Evolutionary conservation across 2,113 vertebrate species (phyloP), one percentile per base, ranked within the genome.

Genomic region (Sigmodon hispidus): DNA sequence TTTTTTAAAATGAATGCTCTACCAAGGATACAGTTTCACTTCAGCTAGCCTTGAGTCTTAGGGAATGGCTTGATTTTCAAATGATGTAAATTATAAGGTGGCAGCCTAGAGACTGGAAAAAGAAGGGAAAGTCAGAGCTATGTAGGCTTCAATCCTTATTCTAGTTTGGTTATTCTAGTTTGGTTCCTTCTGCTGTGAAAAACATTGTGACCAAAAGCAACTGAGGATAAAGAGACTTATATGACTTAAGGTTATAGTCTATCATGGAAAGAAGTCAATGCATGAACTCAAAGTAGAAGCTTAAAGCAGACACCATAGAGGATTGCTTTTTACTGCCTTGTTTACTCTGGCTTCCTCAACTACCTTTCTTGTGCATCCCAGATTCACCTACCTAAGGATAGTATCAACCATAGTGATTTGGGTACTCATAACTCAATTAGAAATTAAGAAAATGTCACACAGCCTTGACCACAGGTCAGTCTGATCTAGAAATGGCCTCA

Each of bases 1-100:
- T 84, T 87, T 94, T 55, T 93, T 80, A 67, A 81, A 81, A 85
- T 84, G 36, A 52, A 65, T 87, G 93, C 29, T 65, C 52, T 31
- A 34, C 77, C 31, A 87, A 93, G 15, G 10, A 8, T 29, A 43
- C 2, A 50, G 77, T 29, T 93, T 81, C 57, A 59, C 63, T 96
- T 95, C 43, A 55, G 52, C 6, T 6, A 84, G 16, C 50, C 89
- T 40, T 87, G 65, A 17, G 31, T 80, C 50, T 91, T 63, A 76
- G 0, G 7, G 16, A 67, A 43, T n/a, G 13, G 36, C 40, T 80
- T 61, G 24, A 89, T 80, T 93, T 59, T 84, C 34, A 40, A 94
- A 48, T 93, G 50, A 87, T 81, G 7, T 84, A 26, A 67, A 63
- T 94, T 83, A 83, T 24, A 73, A 29, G 21, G 36, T n/a, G 15